Percentiles rank a stretch among this genome's conserved stretches.
These are phyloP conservation scores for Cryptomyrus ogoouensis DNA, from an alignment of 2,113 vertebrate genomes.

Conservation along the genomic window DNA sequence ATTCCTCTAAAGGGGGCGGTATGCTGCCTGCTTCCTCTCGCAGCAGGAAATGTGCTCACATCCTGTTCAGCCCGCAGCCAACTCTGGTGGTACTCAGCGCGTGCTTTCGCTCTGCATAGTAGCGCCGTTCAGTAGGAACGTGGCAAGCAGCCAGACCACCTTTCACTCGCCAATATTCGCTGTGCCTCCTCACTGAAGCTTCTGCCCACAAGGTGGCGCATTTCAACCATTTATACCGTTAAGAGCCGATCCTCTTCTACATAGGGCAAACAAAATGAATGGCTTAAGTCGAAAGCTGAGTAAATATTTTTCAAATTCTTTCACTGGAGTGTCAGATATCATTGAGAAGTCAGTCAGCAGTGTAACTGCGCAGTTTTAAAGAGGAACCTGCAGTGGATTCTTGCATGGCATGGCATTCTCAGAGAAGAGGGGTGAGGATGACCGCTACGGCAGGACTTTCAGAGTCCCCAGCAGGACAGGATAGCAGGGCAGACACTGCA, in stretches of 20 bases:
- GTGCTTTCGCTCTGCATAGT: neutral
- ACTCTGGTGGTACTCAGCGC: neutral
- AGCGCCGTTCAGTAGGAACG: neutral
- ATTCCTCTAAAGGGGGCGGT: neutral
- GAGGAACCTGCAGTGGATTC: neutral
- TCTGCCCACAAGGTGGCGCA: slow-evolving; percentile 44
- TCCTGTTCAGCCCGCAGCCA: slow-evolving; percentile 59
- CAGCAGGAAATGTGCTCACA: slow-evolving; percentile 71
- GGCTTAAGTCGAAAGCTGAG: slow-evolving; percentile 35
- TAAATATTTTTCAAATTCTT: slow-evolving; percentile 40
- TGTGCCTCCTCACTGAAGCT: neutral
- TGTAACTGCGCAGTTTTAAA: neutral
- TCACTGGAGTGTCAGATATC: slow-evolving; percentile 31
- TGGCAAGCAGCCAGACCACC: neutral
- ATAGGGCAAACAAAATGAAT: neutral
- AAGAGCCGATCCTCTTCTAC: neutral
- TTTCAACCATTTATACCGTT: neutral
- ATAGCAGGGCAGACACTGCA: neutral
- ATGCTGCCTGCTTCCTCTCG: slow-evolving; percentile 24
- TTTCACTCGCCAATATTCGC: neutral
- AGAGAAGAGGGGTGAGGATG: neutral
- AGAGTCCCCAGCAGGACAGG: neutral
- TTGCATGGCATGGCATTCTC: neutral
- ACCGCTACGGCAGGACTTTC: neutral
- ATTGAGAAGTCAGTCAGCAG: slow-evolving; percentile 12